Base-by-base conservation (phyloP, 1,140 invertebrate genomes). In the Littorina saxatilis region DNA sequence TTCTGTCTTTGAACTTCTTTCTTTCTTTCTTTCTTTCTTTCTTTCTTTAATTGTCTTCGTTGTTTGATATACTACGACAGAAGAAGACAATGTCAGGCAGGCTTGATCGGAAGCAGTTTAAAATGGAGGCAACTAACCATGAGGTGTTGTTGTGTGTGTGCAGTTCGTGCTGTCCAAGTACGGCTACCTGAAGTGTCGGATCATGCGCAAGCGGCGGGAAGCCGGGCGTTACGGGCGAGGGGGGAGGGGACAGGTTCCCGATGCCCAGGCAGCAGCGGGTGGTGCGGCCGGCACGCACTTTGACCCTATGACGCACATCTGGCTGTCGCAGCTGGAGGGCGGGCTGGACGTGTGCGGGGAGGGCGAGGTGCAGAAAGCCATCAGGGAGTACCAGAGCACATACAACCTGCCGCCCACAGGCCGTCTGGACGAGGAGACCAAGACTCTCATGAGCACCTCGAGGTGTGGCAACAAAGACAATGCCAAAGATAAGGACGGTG, bases 381-480 rank as follows among this genome's bases (percentile, higher is more conserved):
- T 92, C 17, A 81, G 76, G 76, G 76, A 88, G 47, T 92, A 92
- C 81, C 92, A 93, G 86, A 88, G 88, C 43, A 90, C 85, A n/a
- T 92, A 92, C 82, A 89, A 91, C 75, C 84, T 92, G 66, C 87
- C 88, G 13, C 84, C 85, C 50, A 92, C 92, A 4, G 92, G 92
- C 50, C 83, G 88, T 7, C 80, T 93, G 37, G 91, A 92, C 79
- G 81, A 88, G 40, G 83, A 86, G 47, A 93, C 92, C 9, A 87
- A 88, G 70, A 80, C 81, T 37, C 79, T 91, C 1, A 92, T 93
- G 92, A 92, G 90, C 72, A 90, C 87, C 29, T 90, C 91, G 2
- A 80, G 92, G 9, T 93, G 92, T 81, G 92, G 92, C 3, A 92
- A 93, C 82, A 89, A 87, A n/a, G 92, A 93, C 82, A 88, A 88